Evolutionary conservation across 2,888 invertebrate genomes (phyloP).

Genomic region (Parelbella ahira): DNA sequence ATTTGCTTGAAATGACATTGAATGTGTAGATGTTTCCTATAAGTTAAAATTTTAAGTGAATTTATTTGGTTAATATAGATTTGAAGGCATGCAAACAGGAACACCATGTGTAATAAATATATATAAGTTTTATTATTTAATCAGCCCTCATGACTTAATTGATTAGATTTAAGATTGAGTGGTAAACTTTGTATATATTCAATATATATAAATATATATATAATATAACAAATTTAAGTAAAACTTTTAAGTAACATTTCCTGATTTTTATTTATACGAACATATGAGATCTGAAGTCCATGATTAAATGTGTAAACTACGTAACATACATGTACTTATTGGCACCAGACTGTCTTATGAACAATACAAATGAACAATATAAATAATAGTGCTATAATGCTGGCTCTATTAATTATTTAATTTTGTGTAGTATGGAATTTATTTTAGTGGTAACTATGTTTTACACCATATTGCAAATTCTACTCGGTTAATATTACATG

Average conservation of each 20-base stretch:
- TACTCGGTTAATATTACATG: no score
- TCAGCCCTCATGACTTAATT: slow-evolving; percentile 73
- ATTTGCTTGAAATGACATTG: slow-evolving; percentile 35
- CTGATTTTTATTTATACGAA: slow-evolving; percentile 62
- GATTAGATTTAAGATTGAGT: slow-evolving; percentile 72
- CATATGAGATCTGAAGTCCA: slow-evolving; percentile 77
- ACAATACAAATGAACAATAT: no score
- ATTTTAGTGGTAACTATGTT: no score
- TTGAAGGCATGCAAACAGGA: slow-evolving; percentile 55
- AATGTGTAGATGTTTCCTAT: slow-evolving; percentile 33
- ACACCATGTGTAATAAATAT: slow-evolving; percentile 65
- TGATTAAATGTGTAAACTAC: no score
- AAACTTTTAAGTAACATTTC: slow-evolving; percentile 75
- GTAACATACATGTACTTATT: no score
- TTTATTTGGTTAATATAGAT: slow-evolving; percentile 59
- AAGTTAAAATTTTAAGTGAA: slow-evolving; percentile 36
- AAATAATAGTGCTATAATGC: no score
- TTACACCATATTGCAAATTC: no score
- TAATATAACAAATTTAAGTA: slow-evolving; percentile 76
- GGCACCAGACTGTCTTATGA: no score
- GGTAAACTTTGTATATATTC: slow-evolving; percentile 77
- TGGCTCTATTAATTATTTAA: no score
- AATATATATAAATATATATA: no score
- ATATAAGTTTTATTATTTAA: slow-evolving; percentile 75
- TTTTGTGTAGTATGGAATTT: no score